Evolutionary conservation across 2,797 vertebrate species (phyloP).

Genomic region (Sphaeramia orbicularis): DNA sequence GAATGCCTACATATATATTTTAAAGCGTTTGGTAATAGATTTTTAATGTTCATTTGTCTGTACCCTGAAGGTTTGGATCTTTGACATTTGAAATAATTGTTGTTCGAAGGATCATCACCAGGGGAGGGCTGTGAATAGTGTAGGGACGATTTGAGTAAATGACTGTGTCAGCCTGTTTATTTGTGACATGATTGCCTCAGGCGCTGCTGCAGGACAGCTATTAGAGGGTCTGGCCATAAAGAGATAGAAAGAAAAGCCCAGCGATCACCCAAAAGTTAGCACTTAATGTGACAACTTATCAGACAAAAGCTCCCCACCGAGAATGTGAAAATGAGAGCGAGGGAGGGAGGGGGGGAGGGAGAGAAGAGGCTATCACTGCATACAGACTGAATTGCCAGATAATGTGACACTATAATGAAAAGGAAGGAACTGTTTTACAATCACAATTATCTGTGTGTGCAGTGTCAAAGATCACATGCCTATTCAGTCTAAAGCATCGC

Average conservation of each 20-base stretch:
- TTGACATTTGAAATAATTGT: conserved; percentile 99
- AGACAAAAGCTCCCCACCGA: conserved; percentile 91
- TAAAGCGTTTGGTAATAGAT: conserved; percentile 97
- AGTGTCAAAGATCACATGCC: conserved; percentile 75
- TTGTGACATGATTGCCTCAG: conserved; percentile 95
- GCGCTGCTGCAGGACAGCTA: conserved; percentile 95
- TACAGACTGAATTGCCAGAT: conserved; percentile 46
- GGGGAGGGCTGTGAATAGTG: conserved; percentile 97
- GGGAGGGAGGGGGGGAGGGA: conserved; percentile 48
- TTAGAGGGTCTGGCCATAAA: conserved; percentile 96
- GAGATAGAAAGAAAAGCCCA: conserved; percentile 86
- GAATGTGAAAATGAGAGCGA: conserved; percentile 69
- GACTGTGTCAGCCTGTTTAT: conserved; percentile 99
- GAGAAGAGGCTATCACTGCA: conserved; percentile 52
- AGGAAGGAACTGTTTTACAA: conserved; percentile 57
- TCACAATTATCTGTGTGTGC: conserved; percentile 70
- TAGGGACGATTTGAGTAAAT: conserved; percentile 99
- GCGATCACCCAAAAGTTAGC: conserved; percentile 96
- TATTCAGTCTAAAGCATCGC: conserved; percentile 56
- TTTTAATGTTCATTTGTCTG: conserved; percentile 98
- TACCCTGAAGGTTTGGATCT: conserved; percentile 94
- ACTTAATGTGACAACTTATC: conserved; percentile 99
- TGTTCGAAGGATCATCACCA: conserved; percentile 98
- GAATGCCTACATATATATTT: conserved; percentile 83
- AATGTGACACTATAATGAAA: conserved; percentile 46